phyloP scores from a whole-genome alignment of 2,113 vertebrate species.

The Coryphaenoides rupestris region DNA sequence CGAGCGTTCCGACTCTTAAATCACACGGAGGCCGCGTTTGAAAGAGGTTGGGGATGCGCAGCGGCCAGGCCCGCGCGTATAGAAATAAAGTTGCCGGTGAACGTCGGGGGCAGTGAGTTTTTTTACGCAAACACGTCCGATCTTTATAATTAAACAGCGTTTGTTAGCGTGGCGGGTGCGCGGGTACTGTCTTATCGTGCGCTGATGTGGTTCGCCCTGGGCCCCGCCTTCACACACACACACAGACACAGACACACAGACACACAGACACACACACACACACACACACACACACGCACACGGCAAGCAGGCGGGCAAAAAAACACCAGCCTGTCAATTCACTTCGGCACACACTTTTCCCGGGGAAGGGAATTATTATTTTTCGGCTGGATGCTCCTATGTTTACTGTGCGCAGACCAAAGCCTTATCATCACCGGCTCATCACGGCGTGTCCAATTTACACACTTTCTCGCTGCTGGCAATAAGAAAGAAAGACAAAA shows the following conservation, averaged over 20 bases:
- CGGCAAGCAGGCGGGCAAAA: constrained; percentile 48
- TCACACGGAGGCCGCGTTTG: background rate
- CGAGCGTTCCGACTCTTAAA: background rate
- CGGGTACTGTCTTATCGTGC: constrained; percentile 60
- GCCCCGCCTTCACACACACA: constrained; percentile 38
- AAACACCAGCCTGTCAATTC: constrained; percentile 69
- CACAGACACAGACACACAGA: constrained; percentile 15
- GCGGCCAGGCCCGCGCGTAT: constrained; percentile 15
- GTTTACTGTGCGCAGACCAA: constrained; percentile 58
- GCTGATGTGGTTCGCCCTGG: constrained; percentile 58
- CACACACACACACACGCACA: constrained; percentile 40
- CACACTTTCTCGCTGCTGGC: constrained; percentile 40
- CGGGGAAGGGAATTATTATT: constrained; percentile 54
- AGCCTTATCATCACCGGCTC: constrained; percentile 63
- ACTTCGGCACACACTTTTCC: constrained; percentile 57
- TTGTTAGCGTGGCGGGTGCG: constrained; percentile 56
- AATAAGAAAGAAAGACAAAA: constrained; percentile 9
- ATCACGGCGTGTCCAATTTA: constrained; percentile 61
- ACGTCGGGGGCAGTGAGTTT: constrained; percentile 52
- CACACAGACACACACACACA: constrained; percentile 34
- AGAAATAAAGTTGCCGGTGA: constrained; percentile 41
- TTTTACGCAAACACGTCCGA: constrained; percentile 58
- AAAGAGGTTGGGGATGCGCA: background rate
- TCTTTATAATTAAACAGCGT: constrained; percentile 70
- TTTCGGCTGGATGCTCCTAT: constrained; percentile 59